Evolutionary conservation across 2,888 invertebrate species (phyloP).

Genomic region (Tetragonisca angustula): DNA sequence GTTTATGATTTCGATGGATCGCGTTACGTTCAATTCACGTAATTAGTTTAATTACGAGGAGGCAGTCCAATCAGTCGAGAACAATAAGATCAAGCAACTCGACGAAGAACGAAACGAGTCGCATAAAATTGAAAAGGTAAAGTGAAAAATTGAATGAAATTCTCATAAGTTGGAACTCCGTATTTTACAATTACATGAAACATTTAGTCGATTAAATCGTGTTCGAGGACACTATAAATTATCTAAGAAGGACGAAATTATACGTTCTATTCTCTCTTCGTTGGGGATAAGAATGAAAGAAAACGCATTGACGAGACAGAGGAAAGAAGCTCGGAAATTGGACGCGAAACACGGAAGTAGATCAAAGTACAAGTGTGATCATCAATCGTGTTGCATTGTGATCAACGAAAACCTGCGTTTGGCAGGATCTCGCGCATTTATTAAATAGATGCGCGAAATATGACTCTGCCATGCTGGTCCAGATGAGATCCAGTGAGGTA

Average conservation of each 20-base stretch:
- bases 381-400: conserved; percentile 62
- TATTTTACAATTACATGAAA: no score
- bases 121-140: no score
- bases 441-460: conserved; percentile 44
- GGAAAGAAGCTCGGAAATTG: conserved; percentile 42
- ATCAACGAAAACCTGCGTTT: conserved; percentile 45
- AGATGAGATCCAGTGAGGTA: neutral
- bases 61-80: no score
- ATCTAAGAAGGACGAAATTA: no score
- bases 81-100: neutral
- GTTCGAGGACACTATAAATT: no score
- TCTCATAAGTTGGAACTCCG: no score
- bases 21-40: no score
- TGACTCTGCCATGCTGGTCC: conserved; percentile 6
- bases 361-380: conserved; percentile 55
- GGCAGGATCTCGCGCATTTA: conserved; percentile 46
- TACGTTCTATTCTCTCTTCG: no score
- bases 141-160: no score
- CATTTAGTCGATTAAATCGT: no score
- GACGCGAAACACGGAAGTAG: conserved; percentile 48
- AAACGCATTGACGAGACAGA: neutral
- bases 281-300: neutral
- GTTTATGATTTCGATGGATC: no score
- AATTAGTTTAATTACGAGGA: no score
- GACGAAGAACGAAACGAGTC: neutral